Evolutionary conservation across 2,113 vertebrate species (phyloP).

Genomic region (Campylorhamphus procurvoides): DNA sequence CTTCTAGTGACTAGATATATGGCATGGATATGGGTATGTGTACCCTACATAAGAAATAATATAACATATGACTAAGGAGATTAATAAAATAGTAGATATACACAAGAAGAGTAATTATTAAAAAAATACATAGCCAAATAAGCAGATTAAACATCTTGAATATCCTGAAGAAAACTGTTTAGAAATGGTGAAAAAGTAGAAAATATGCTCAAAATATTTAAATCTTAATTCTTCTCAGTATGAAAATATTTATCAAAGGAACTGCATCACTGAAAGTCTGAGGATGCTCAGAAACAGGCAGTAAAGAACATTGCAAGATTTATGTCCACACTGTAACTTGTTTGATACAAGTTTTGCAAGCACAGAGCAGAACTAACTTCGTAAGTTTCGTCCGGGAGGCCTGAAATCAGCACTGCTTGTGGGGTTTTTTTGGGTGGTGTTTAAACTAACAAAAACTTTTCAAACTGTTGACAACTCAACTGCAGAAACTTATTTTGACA

Average conservation of each 20-base stretch:
- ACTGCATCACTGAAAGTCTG: not conserved
- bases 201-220: not conserved
- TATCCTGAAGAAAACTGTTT: not conserved
- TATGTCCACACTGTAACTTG: not conserved
- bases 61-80: not conserved
- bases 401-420: not conserved
- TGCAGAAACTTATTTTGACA: not conserved
- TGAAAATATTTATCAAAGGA: not conserved
- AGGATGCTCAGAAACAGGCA: not conserved
- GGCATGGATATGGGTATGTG: not conserved
- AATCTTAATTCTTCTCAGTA: not conserved
- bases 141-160: not conserved
- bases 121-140: not conserved
- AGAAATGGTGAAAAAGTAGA: not conserved
- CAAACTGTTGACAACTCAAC: not conserved
- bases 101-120: not conserved
- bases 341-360: not conserved
- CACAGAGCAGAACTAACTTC: not conserved
- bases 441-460: not conserved
- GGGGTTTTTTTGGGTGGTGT: not conserved
- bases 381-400: not conserved
- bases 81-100: not conserved
- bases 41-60: not conserved
- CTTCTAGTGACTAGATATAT: not conserved
- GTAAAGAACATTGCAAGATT: not conserved